A percentile compares a stretch with the other conserved stretches of the same genome.
phyloP scores from a whole-genome alignment of 64 coral and sea anemone species.

The Dendronephthya gigantea region DNA sequence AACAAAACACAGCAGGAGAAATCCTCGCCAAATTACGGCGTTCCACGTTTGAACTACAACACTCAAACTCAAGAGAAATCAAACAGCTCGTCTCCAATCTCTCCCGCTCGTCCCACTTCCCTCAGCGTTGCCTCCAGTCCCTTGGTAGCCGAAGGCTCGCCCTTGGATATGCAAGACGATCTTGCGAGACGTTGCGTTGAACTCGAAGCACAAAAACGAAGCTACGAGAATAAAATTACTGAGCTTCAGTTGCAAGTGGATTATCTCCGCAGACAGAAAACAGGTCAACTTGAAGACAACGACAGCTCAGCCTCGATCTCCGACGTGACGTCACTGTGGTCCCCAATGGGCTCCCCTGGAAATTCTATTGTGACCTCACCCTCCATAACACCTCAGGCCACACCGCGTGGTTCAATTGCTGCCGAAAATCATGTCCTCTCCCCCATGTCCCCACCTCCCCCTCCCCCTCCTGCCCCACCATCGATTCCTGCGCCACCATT shows the following conservation, averaged over 20 bases:
- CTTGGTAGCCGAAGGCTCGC: neutral
- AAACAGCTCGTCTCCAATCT: neutral
- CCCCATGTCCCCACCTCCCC: conserved; percentile 62
- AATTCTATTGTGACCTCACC: conserved; percentile 16
- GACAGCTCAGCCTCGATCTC: neutral
- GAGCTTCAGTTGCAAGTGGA: conserved; percentile 62
- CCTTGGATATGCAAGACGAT: conserved; percentile 14
- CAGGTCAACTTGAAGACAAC: neutral
- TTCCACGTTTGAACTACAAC: neutral
- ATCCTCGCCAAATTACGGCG: neutral
- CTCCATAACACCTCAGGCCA: conserved; percentile 40
- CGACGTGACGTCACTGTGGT: neutral
- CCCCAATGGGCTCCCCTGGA: neutral
- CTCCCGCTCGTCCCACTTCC: neutral
- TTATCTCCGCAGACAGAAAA: conserved; percentile 1
- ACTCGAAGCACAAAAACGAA: conserved; percentile 25
- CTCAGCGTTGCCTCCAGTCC: neutral
- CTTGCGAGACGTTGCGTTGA: conserved; percentile 50
- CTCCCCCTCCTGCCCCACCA: conserved; percentile 42
- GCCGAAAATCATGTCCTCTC: conserved; percentile 15
- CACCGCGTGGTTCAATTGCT: neutral
- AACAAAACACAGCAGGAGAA: neutral
- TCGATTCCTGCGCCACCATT: conserved; percentile 44
- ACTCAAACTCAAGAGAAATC: neutral
- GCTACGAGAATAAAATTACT: conserved; percentile 61